phyloP scores from a whole-genome alignment of 2,113 vertebrate species.

The Gnathonemus echidnorhynchus region DNA sequence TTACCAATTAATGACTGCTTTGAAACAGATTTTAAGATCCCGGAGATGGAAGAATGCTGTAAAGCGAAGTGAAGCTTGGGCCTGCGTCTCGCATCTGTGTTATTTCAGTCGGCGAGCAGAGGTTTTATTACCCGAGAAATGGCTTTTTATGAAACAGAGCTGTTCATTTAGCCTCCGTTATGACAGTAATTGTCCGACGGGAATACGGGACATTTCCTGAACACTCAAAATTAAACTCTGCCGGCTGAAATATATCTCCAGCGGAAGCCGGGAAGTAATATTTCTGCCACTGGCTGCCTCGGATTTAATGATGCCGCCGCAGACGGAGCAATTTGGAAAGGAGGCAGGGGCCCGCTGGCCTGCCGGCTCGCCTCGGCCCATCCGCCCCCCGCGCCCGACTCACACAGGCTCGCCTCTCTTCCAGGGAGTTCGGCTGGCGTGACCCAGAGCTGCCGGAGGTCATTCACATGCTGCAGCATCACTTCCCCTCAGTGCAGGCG shows the following conservation, averaged over 20 bases:
- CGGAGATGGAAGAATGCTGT: no score
- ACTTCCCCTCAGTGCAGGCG: slow-evolving; percentile 88
- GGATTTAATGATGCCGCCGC: neutral
- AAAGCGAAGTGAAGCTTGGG: neutral
- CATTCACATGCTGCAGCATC: slow-evolving; percentile 69
- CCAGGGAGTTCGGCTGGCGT: slow-evolving; percentile 78
- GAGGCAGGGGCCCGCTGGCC: no score
- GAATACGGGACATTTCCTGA: neutral
- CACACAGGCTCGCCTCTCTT: neutral
- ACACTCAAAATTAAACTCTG: neutral
- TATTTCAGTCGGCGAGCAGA: neutral
- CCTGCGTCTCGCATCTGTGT: neutral
- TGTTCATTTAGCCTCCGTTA: neutral
- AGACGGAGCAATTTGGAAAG: neutral
- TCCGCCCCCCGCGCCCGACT: neutral
- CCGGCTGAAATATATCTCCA: neutral
- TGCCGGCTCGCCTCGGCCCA: neutral
- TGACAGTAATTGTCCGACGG: slow-evolving; percentile 12
- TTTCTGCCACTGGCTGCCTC: neutral
- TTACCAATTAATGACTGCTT: neutral
- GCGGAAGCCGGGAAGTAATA: neutral
- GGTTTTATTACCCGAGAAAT: neutral
- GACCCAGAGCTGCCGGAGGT: slow-evolving; percentile 91
- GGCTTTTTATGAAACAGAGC: neutral
- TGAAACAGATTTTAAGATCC: neutral